Evolutionary conservation across 1,140 invertebrate species (phyloP).

Genomic region (Drosophila lacertosa): DNA sequence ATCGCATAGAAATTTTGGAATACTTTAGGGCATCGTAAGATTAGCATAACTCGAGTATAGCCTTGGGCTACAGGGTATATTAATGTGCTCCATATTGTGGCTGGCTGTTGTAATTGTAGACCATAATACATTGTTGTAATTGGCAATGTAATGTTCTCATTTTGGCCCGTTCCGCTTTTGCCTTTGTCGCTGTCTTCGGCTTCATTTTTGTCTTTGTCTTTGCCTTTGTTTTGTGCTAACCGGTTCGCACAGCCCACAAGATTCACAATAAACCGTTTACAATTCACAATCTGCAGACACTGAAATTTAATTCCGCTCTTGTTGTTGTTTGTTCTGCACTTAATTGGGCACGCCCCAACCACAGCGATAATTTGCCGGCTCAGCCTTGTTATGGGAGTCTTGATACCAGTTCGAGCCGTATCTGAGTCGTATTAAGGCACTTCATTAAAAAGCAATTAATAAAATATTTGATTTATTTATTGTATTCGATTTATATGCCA

Average conservation of each 20-base stretch:
- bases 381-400: no score
- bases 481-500: no score
- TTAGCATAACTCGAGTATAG: no score
- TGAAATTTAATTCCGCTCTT: not conserved
- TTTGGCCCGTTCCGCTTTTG: constrained; percentile 17
- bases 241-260: constrained; percentile 18
- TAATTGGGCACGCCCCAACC: not conserved
- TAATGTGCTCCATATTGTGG: no score
- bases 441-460: no score
- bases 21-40: no score
- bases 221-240: constrained; percentile 7
- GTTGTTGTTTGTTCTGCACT: not conserved
- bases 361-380: no score
- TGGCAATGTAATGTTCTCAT: not conserved
- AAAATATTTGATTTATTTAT: no score
- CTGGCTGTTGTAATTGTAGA: not conserved
- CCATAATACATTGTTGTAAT: constrained; percentile 1
- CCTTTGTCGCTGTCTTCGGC: not conserved
- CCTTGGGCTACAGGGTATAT: no score
- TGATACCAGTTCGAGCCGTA: no score
- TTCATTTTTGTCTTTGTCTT: not conserved
- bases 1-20: no score
- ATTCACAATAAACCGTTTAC: constrained; percentile 6
- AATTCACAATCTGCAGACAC: constrained; percentile 5
- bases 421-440: no score